These are phyloP conservation scores for Drosophila nikananu DNA, from an alignment of 1,140 invertebrate species.

Conservation along the genomic window DNA sequence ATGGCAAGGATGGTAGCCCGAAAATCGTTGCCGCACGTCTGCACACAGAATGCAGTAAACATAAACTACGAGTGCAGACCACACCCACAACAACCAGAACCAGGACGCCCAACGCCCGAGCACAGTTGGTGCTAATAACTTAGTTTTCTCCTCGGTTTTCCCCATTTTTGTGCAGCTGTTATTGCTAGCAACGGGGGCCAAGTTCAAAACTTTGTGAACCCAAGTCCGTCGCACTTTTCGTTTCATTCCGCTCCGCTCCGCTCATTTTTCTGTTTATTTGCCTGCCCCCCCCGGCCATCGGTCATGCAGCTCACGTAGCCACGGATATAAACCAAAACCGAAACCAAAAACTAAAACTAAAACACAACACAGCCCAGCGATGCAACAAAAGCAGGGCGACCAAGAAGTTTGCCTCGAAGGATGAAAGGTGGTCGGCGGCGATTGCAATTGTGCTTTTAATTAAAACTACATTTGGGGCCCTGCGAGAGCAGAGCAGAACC, in stretches of 20 bases:
- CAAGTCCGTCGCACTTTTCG: slow-evolving; percentile 39
- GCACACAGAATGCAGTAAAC: slow-evolving; percentile 70
- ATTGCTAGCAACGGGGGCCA: slow-evolving; percentile 36
- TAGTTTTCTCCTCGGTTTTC: slow-evolving; percentile 56
- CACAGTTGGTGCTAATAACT: slow-evolving; percentile 75
- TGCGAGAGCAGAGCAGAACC: background rate
- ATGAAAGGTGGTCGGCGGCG: slow-evolving; percentile 31
- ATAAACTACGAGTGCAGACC: slow-evolving; percentile 62
- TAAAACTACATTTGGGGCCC: slow-evolving; percentile 56
- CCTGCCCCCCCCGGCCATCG: slow-evolving; percentile 39
- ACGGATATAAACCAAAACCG: slow-evolving; percentile 62
- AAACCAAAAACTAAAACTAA: slow-evolving; percentile 64
- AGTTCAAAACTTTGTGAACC: slow-evolving; percentile 64
- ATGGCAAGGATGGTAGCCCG: slow-evolving; percentile 30
- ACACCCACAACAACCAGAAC: slow-evolving; percentile 48
- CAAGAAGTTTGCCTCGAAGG: slow-evolving; percentile 51
- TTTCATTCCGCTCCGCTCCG: slow-evolving; percentile 29
- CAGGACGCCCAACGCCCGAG: slow-evolving; percentile 14
- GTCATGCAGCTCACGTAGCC: slow-evolving; percentile 63
- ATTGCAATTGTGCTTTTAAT: slow-evolving; percentile 59
- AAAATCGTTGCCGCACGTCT: slow-evolving; percentile 68
- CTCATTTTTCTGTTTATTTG: slow-evolving; percentile 67
- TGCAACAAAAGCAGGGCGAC: slow-evolving; percentile 29
- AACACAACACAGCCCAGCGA: slow-evolving; percentile 28
- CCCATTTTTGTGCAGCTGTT: slow-evolving; percentile 16